Evolutionary conservation across 2,797 vertebrate species (phyloP).

Genomic region (Oryzias dopingdopingensis): DNA sequence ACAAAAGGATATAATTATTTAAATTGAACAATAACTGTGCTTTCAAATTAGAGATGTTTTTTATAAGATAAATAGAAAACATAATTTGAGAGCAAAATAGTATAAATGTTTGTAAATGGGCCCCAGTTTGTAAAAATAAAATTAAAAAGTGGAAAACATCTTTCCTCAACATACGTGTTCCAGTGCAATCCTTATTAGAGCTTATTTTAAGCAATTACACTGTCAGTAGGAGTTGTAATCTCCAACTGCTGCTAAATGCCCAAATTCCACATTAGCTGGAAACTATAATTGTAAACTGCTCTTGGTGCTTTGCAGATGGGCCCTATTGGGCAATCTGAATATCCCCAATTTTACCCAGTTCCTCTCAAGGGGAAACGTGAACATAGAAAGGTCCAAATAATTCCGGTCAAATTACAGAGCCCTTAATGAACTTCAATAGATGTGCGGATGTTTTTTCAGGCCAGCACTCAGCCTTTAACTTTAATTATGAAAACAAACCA

Average conservation of each 20-base stretch:
- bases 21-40: conserved; percentile 1
- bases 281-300: conserved; percentile 67
- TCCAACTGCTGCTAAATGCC: conserved; percentile 67
- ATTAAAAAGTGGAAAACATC: conserved; percentile 45
- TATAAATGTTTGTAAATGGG: conserved; percentile 32
- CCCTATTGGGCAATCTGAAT: conserved; percentile 64
- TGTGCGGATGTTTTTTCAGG: conserved; percentile 71
- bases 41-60: conserved; percentile 5
- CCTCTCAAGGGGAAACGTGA: conserved; percentile 59
- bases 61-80: conserved; percentile 5
- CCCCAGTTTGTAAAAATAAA: conserved; percentile 43
- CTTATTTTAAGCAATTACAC: conserved; percentile 70
- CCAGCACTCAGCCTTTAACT: conserved; percentile 58
- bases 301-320: conserved; percentile 65
- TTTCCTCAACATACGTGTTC: conserved; percentile 53
- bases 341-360: conserved; percentile 70
- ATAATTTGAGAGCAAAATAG: conserved; percentile 24
- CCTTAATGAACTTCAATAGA: conserved; percentile 74
- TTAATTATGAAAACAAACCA: conserved; percentile 78
- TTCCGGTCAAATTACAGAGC: conserved; percentile 67
- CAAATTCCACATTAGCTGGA: conserved; percentile 73
- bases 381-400: conserved; percentile 67
- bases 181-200: conserved; percentile 69
- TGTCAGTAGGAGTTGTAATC: conserved; percentile 74
- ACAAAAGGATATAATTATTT: conserved; percentile 2